A percentile compares a stretch with the other conserved stretches of the same genome.
Evolutionary conservation across 1,140 invertebrate species (phyloP).

Genomic region (Neomicropteryx cornuta): DNA sequence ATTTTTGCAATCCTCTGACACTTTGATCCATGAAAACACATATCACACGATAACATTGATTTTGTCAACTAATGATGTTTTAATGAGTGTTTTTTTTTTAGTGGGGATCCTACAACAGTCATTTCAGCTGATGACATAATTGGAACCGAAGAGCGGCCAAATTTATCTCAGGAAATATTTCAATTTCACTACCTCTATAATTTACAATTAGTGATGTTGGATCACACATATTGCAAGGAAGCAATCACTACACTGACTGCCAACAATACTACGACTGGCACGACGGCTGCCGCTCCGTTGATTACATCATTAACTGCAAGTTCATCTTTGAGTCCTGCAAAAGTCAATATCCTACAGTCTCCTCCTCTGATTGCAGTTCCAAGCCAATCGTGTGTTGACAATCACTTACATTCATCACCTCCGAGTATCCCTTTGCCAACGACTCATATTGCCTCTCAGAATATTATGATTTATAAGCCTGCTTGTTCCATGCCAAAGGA

Average conservation of each 20-base stretch:
- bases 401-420: conserved; percentile 4
- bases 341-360: too few species aligned
- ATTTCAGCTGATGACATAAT: conserved; percentile 33
- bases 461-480: too few species aligned
- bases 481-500: conserved; percentile 14
- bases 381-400: conserved; percentile 16
- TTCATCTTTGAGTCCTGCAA: conserved; percentile 25
- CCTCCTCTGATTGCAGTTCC: conserved; percentile 16
- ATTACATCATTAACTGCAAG: conserved; percentile 12
- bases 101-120: conserved; percentile 35
- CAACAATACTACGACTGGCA: conserved; percentile 12
- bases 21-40: too few species aligned
- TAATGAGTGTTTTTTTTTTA: conserved; percentile 28
- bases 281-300: conserved; percentile 9
- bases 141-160: conserved; percentile 35
- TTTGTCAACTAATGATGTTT: too few species aligned
- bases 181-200: conserved; percentile 17
- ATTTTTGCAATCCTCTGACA: too few species aligned
- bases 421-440: conserved; percentile 4
- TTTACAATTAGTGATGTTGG: conserved; percentile 36
- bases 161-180: conserved; percentile 33
- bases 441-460: too few species aligned
- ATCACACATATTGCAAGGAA: conserved; percentile 35
- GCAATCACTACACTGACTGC: too few species aligned
- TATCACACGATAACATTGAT: too few species aligned